Evolutionary conservation across 2,797 vertebrate genomes (phyloP).

Genomic region (Danio tinwini): DNA sequence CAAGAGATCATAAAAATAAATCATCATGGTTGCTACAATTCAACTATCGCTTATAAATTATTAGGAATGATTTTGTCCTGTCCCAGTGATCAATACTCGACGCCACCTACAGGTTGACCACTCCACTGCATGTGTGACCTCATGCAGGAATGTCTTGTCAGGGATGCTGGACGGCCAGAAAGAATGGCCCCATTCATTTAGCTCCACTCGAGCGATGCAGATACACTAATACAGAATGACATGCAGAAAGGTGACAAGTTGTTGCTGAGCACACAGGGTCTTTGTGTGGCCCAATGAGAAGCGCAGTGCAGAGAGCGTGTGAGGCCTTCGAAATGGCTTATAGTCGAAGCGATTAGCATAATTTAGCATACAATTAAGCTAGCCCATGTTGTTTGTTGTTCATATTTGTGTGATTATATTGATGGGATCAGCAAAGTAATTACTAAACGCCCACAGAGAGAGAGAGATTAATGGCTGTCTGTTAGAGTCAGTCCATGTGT

Average conservation of each 20-base stretch:
- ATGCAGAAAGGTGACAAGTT: conserved; percentile 72
- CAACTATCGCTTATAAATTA: conserved; percentile 3
- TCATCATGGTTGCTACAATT: not conserved
- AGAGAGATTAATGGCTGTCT: conserved; percentile 31
- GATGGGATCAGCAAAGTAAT: conserved; percentile 44
- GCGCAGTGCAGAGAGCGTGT: conserved; percentile 63
- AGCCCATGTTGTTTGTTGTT: conserved; percentile 33
- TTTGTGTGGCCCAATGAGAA: conserved; percentile 66
- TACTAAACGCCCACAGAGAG: conserved; percentile 30
- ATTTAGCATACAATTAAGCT: conserved; percentile 67
- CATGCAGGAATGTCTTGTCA: conserved; percentile 66
- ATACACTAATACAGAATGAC: conserved; percentile 76
- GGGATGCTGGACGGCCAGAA: conserved; percentile 63
- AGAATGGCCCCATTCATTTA: conserved; percentile 77
- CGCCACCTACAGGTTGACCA: conserved; percentile 50
- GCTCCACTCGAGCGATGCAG: conserved; percentile 69
- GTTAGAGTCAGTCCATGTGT: not conserved
- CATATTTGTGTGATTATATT: conserved; percentile 27
- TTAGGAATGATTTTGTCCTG: conserved; percentile 32
- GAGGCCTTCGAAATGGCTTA: conserved; percentile 68
- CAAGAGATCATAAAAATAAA: not conserved
- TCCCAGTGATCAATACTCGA: conserved; percentile 25
- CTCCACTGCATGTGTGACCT: conserved; percentile 42
- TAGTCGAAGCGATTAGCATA: conserved; percentile 63
- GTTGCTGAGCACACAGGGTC: conserved; percentile 71